Evolutionary conservation across 1,140 invertebrate species (phyloP).

Genomic region (Nymphalis io): DNA sequence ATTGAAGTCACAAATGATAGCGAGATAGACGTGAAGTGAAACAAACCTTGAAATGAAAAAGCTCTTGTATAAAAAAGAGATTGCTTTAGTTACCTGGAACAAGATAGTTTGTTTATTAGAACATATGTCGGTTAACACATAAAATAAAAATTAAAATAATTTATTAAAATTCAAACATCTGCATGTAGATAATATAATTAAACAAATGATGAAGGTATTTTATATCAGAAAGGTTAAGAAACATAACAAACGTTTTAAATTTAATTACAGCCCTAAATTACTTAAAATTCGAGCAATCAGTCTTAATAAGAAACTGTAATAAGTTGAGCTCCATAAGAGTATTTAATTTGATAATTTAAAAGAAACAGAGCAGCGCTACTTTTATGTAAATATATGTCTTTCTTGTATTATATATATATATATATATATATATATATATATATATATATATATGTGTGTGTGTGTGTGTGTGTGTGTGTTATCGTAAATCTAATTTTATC

Average conservation of each 20-base stretch:
- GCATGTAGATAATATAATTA: too few relatives aligned
- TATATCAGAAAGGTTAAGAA: neutral
- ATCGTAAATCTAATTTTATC: neutral
- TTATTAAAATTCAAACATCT: neutral
- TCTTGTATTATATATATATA: too few relatives aligned
- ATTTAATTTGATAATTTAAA: neutral
- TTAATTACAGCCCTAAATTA: neutral
- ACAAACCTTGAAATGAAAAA: slow-evolving; percentile 52
- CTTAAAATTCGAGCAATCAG: neutral
- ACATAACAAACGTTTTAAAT: neutral
- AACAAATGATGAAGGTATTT: too few relatives aligned
- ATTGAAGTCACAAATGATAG: slow-evolving; percentile 46
- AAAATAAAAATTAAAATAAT: neutral
- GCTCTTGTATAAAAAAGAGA: slow-evolving; percentile 36
- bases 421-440: too few relatives aligned
- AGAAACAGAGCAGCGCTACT: too few relatives aligned
- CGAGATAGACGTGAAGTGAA: slow-evolving; percentile 19
- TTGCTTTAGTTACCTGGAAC: slow-evolving; percentile 62
- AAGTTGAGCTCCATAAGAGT: neutral
- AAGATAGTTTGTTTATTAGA: slow-evolving; percentile 33
- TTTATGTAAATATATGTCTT: too few relatives aligned
- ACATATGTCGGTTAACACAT: neutral
- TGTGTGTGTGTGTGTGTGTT: too few relatives aligned
- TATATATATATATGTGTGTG: too few relatives aligned
- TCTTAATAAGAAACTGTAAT: neutral